Base-by-base conservation (phyloP, 2,888 invertebrate genomes). In the Prenolepis imparis region DNA sequence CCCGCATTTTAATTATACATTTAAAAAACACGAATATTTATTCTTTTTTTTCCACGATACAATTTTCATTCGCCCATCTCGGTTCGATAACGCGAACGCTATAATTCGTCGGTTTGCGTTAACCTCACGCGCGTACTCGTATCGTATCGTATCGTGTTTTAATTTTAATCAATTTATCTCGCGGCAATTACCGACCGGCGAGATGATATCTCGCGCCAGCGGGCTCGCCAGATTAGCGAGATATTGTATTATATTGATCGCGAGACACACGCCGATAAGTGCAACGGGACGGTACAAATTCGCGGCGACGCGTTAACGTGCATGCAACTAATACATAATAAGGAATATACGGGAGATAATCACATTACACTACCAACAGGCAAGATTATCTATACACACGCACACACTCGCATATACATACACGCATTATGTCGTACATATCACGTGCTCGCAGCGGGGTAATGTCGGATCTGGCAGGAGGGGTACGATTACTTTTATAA, bases 91-190 rank as follows among this genome's bases (percentile, higher is more conserved):
- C 41, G 39, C 3, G 15, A 15, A 36, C n/a, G 24, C n/a, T 32
- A 24, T 57, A 57, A 52, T 41, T 78, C 32, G 57, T 41, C n/a
- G 41, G 28, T 67, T 68, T 12, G 52, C 39, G 48, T 52, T 48
- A 12, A 18, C 9, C 52, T n/a, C 78, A 0, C 44, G 0, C 72
- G 11, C 21, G 57, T 28, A 28, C 28, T 21, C 41, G n/a, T 36
- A 12, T 36, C 36, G 41, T 12, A 28, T 64, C 28, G 21, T n/a
- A 18, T 24, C 68, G 70, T 12, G 57, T 72, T 78, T 78, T 72
- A 78, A 78, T 80, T 72, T 73, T 24, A 72, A 73, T 80, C 73
- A 59, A 80, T 72, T 80, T 80, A 80, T 80, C 59, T 59, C 44
- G 70, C 57, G 73, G 41, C 59, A 70, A 52, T 59, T 59, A 73